phyloP scores from a whole-genome alignment of 2,113 vertebrate genomes.

The Nyctereutes procyonoides region DNA sequence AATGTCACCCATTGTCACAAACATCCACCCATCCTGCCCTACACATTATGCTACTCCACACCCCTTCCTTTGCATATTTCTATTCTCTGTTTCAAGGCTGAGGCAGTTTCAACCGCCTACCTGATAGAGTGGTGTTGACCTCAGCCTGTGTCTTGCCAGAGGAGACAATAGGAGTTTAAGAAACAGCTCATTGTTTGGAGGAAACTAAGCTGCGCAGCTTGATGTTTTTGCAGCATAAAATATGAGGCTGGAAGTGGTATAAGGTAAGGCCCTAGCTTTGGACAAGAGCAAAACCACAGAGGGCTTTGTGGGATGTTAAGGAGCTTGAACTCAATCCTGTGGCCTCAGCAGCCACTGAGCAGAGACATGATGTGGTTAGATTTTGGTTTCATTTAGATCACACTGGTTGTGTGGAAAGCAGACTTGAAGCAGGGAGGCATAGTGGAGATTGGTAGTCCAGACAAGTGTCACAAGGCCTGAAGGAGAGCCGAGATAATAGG shows the following conservation, averaged over 20 bases:
- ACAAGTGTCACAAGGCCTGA: not conserved
- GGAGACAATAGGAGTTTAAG: not conserved
- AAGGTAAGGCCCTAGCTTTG: constrained; percentile 33
- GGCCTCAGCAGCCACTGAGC: constrained; percentile 37
- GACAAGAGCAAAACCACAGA: constrained; percentile 63
- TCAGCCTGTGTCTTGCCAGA: not conserved
- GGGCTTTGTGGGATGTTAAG: constrained; percentile 58
- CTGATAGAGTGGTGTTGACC: not conserved
- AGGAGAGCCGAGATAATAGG: not conserved
- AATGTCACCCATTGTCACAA: constrained; percentile 58
- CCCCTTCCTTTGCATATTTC: not conserved
- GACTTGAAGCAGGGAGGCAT: not conserved
- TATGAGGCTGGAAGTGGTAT: constrained; percentile 57
- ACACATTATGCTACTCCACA: not conserved
- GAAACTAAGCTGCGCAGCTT: not conserved
- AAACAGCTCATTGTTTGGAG: not conserved
- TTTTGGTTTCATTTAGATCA: constrained; percentile 62
- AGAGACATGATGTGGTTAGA: not conserved
- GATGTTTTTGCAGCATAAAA: constrained; percentile 59
- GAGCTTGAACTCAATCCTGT: constrained; percentile 41
- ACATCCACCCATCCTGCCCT: constrained; percentile 56
- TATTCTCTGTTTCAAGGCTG: constrained; percentile 3
- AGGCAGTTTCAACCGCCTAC: not conserved
- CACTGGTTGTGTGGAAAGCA: not conserved
- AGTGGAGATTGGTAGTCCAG: not conserved